Base-by-base conservation (phyloP, 2,797 vertebrate genomes). In the Otolemur crassicaudatus region DNA sequence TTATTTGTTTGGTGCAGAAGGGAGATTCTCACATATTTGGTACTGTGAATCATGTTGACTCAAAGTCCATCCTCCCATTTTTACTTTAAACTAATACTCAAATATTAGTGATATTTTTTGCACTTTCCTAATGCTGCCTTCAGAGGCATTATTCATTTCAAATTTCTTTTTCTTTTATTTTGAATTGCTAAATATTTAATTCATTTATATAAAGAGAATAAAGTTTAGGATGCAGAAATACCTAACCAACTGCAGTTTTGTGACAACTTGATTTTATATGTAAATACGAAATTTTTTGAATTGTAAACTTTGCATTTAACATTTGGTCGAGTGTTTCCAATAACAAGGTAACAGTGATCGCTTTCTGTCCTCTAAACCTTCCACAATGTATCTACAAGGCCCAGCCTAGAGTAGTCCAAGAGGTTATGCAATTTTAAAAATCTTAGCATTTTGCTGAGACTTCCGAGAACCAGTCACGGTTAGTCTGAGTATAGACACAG, bases 331-430 rank as follows among this genome's bases (percentile, higher is more conserved):
- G 9, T 70, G 17, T 8, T 61, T 46, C 12, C 46, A 82, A 70
- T 17, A 89, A 82, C 34, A 40, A 73, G 23, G 10, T 5, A 43
- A 76, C 1, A 34, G 17, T 69, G 17, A 80, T 75, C 53, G 22
- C 49, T 88, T 94, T 89, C 34, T 91, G 6, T 46, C 14, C 34
- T 90, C 37, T 92, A 53, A 91, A 67, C 89, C 69, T 92, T 67
- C 46, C 80, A 67, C 70, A 61, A 16, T 70, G 29, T 53, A 60
- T n/a, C 63, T 79, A 20, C 49, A 88, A 89, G 70, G 58, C 14
- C 16, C 25, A 81, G 49, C 69, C 9, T 27, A 61, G 43, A 8
- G 22, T 43, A 43, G 34, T 20, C 86, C 29, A 53, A 58, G 34
- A 82, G 16, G 69, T 94, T 89, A 77, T 29, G 27, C 63, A 81